A percentile compares a stretch with the other conserved stretches of the same genome.
These are phyloP conservation scores for Chaetura pelagica DNA, from an alignment of 2,113 vertebrate genomes.

Conservation along the genomic window DNA sequence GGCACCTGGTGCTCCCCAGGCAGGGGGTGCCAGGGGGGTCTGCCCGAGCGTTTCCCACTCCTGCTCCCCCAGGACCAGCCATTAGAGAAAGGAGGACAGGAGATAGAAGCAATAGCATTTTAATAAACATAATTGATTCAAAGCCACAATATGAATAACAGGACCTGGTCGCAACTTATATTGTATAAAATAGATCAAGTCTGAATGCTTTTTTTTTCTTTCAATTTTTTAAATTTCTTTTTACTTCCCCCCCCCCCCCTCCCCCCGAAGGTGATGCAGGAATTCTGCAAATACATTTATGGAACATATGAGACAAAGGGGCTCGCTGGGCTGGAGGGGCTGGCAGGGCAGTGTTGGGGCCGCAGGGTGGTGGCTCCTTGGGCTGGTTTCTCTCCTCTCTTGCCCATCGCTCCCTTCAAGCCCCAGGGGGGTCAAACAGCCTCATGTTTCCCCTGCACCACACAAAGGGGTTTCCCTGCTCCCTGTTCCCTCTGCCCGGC, in stretches of 20 bases:
- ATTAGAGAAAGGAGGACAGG: conserved; percentile 7
- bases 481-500: background rate
- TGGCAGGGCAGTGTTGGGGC: background rate
- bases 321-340: background rate
- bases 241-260: background rate
- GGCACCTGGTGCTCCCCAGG: background rate
- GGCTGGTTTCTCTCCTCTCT: background rate
- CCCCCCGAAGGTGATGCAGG: background rate
- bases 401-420: background rate
- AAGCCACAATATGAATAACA: conserved; percentile 90
- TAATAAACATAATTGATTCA: conserved; percentile 92
- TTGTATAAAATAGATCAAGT: conserved; percentile 87
- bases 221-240: background rate
- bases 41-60: background rate
- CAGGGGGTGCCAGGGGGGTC: background rate
- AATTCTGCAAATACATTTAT: background rate
- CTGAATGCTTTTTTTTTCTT: conserved; percentile 69
- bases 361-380: background rate
- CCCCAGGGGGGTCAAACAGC: background rate
- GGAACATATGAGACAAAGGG: background rate
- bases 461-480: background rate
- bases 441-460: background rate
- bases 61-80: background rate
- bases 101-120: conserved; percentile 90
- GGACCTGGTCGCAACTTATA: conserved; percentile 86